A percentile compares a stretch with the other conserved stretches of the same genome.
phyloP scores from a whole-genome alignment of 2,888 invertebrate genomes.

The Pristionchus maxplancki region DNA sequence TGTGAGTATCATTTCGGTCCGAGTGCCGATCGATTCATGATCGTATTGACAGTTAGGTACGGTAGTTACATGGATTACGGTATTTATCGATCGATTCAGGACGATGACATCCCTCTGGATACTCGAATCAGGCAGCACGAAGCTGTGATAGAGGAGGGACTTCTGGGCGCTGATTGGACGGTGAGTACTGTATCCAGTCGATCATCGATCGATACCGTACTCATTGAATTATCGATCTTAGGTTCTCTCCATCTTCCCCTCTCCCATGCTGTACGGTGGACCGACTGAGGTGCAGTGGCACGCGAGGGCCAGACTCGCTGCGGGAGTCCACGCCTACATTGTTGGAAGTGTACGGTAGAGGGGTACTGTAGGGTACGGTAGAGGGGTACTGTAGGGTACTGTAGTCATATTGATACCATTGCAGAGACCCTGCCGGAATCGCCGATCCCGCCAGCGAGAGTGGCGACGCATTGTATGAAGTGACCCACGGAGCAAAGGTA shows the following conservation, averaged over 20 bases:
- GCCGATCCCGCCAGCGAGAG: constrained; percentile 89
- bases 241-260: constrained; percentile 98
- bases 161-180: constrained; percentile 88
- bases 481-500: constrained; percentile 89
- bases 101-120: constrained; percentile 89
- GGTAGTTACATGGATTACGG: no score
- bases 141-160: constrained; percentile 80
- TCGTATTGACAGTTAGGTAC: no score
- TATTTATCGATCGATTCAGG: no score
- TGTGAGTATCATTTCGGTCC: no score
- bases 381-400: neutral
- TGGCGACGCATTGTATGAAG: constrained; percentile 91
- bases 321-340: constrained; percentile 98
- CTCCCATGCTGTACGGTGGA: constrained; percentile 99
- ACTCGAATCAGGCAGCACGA: constrained; percentile 89
- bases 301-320: constrained; percentile 87
- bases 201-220: no score
- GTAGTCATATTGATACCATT: neutral
- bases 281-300: constrained; percentile 88
- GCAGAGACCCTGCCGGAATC: constrained; percentile 95
- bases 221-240: constrained; percentile 78
- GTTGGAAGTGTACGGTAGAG: constrained; percentile 84
- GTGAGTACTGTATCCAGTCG: constrained; percentile 79
- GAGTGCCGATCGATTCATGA: no score
- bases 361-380: neutral